Conservation (phyloP, 2,888 invertebrate species). For the Agrotis exclamationis region DNA sequence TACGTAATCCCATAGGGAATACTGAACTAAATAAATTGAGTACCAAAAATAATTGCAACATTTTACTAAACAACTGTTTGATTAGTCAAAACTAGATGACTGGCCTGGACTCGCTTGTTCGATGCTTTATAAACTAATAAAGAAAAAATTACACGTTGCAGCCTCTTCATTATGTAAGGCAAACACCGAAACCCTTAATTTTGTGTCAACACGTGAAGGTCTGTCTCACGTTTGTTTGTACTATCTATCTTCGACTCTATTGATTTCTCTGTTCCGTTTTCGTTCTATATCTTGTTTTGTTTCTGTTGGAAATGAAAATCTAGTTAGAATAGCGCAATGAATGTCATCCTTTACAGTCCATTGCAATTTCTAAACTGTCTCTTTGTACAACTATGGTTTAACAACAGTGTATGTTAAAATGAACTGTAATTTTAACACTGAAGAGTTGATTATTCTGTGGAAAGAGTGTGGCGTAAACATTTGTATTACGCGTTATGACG, state of each 20-base stretch:
- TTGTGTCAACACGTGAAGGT: constrained; percentile 64
- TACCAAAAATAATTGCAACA: constrained; percentile 66
- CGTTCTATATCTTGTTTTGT: constrained; percentile 30
- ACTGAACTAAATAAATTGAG: constrained; percentile 64
- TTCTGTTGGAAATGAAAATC: not conserved
- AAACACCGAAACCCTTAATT: constrained; percentile 66
- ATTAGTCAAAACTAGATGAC: constrained; percentile 65
- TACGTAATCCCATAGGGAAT: constrained; percentile 74
- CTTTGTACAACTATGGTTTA: constrained; percentile 2
- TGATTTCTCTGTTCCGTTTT: constrained; percentile 25
- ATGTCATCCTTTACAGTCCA: not conserved
- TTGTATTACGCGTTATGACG: constrained; percentile 48
- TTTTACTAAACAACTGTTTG: constrained; percentile 63
- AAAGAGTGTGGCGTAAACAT: not conserved
- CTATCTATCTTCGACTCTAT: not conserved
- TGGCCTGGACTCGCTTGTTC: constrained; percentile 61
- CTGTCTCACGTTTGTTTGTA: constrained; percentile 40
- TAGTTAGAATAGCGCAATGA: constrained; percentile 29
- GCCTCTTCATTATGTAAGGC: constrained; percentile 74
- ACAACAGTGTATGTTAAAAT: not conserved
- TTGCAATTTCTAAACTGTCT: not conserved
- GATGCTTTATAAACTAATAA: constrained; percentile 77
- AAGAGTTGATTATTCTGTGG: constrained; percentile 17
- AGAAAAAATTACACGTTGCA: constrained; percentile 75
- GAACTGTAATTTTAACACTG: not conserved